Conservation (phyloP, 2,888 invertebrate genomes). For the Lithophane ornitopus region DNA sequence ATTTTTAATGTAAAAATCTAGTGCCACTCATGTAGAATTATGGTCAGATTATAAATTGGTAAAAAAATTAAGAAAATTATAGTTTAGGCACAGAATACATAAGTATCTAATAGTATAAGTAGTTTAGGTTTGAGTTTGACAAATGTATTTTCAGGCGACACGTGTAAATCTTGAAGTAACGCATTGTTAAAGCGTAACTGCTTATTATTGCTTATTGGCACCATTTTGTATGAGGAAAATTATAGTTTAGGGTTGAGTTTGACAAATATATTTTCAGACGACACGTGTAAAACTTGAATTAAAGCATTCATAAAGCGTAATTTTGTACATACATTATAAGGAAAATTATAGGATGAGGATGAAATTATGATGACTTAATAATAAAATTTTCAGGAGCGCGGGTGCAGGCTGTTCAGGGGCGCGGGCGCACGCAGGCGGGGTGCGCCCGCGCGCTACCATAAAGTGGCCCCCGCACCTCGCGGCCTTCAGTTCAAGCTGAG, state of each 20-base stretch:
- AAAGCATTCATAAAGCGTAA: neutral
- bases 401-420: conserved; percentile 61
- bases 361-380: conserved; percentile 9
- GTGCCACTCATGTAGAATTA: neutral
- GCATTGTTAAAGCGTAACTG: no score
- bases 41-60: neutral
- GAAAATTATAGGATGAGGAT: conserved; percentile 29
- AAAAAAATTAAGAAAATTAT: conserved; percentile 7
- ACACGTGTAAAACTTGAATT: conserved; percentile 9
- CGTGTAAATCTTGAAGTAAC: conserved; percentile 4
- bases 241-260: neutral
- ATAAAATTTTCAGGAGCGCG: conserved; percentile 60
- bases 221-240: no score
- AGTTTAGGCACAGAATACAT: neutral
- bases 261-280: conserved; percentile 12
- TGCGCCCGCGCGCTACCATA: conserved; percentile 82
- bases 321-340: neutral
- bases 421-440: conserved; percentile 76
- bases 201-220: no score
- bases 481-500: conserved; percentile 88
- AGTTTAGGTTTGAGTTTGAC: conserved; percentile 1
- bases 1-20: neutral
- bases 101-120: no score
- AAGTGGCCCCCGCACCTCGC: conserved; percentile 88
- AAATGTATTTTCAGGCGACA: conserved; percentile 19